Evolutionary conservation across 2,797 vertebrate species (phyloP), one percentile per base, ranked within the genome.

Genomic region (Pseudochirops corinnae): DNA sequence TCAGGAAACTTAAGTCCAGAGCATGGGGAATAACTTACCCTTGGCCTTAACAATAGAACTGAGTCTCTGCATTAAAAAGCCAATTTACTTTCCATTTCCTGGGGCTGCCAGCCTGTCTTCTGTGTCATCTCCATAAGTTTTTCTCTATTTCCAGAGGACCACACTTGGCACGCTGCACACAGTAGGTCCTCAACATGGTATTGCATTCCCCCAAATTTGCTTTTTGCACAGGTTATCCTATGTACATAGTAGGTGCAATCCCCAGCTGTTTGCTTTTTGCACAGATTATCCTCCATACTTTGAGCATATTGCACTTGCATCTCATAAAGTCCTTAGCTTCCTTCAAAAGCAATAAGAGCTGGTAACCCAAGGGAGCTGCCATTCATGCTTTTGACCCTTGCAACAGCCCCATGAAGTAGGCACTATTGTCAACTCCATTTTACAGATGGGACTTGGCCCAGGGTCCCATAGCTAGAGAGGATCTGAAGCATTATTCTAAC

Each of bases 151-250:
- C 13, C 46, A 90, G 14, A 67, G 31, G 56, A 53, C 39, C 2
- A 10, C 1, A 0, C 1, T 50, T n/a, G 11, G 1, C 0, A 0
- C 21, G 50, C 18, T 92, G 46, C 87, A 55, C 50, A 7, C 53
- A 55, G 87, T 55, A 18, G 50, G 55, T n/a, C 55, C 29, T 46
- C 50, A 82, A 12, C 21, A 16, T 16, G 33, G 33, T n/a, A 6
- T n/a, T 33, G 33, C 5, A 58, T 58, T 2, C n/a, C n/a, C n/a
- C 0, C 0, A 0, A 39, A 6, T 39, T 74, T 67, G 60, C 62
- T n/a, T n/a, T n/a, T 67, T 67, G 31, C 13, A 5, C 11, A 16
- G 60, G 60, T 62, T 67, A 5, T 67, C 58, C 58, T 31, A 21
- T 90, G 33, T 91, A 55, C n/a, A 5, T 56, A 52, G 90, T 55